Evolutionary conservation across 1,140 invertebrate genomes (phyloP).

Genomic region (Drosophila repleta): DNA sequence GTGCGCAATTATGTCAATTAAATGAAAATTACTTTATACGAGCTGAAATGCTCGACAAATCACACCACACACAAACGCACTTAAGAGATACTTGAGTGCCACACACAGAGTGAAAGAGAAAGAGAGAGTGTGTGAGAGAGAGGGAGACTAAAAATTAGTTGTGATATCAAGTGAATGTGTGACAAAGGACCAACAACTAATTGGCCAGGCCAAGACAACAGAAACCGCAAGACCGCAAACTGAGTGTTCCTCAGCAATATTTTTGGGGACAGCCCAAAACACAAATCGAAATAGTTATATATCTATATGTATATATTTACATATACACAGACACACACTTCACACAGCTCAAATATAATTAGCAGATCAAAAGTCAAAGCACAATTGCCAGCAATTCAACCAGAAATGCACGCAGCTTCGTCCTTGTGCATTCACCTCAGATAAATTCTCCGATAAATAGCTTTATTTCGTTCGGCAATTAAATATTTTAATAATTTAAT

Average conservation of each 20-base stretch:
- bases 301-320: background rate
- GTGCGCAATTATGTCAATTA: conserved; percentile 81
- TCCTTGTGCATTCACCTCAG: conserved; percentile 16
- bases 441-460: background rate
- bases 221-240: conserved; percentile 21
- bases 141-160: conserved; percentile 49
- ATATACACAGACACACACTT: background rate
- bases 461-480: conserved; percentile 39
- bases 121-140: too few species aligned
- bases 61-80: conserved; percentile 21
- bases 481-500: conserved; percentile 49
- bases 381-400: conserved; percentile 30
- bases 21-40: conserved; percentile 79
- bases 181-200: conserved; percentile 49
- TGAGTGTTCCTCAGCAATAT: conserved; percentile 4
- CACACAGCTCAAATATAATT: conserved; percentile 23
- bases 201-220: conserved; percentile 53
- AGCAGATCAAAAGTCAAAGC: conserved; percentile 14
- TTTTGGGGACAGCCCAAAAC: background rate
- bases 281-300: background rate
- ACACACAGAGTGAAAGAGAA: conserved; percentile 2
- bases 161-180: conserved; percentile 59
- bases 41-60: conserved; percentile 48
- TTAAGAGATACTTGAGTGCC: conserved; percentile 12
- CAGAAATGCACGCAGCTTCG: conserved; percentile 8